phyloP scores from a whole-genome alignment of 2,113 vertebrate species.

The Chamaetylas fuelleborni region DNA sequence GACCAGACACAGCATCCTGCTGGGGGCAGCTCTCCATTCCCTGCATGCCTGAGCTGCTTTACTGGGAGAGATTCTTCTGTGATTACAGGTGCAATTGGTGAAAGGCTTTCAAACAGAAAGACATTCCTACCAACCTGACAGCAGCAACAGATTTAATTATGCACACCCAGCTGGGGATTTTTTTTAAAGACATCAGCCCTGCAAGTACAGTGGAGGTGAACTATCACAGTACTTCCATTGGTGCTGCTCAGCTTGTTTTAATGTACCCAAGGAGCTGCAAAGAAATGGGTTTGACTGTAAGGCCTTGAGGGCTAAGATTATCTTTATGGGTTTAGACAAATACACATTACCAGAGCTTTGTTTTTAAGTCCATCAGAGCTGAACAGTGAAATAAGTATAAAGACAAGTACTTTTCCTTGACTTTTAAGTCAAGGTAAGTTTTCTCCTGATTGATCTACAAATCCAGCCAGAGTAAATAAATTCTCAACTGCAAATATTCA shows the following conservation, averaged over 20 bases:
- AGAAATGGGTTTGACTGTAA: not conserved
- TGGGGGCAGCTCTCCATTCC: not conserved
- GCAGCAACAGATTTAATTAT: not conserved
- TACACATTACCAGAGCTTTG: not conserved
- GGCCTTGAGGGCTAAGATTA: not conserved
- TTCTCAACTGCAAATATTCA: not conserved
- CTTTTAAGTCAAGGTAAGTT: not conserved
- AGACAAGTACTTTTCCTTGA: not conserved
- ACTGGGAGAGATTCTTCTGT: not conserved
- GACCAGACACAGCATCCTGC: not conserved
- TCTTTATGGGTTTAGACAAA: not conserved
- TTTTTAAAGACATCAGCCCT: not conserved
- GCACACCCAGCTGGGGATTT: not conserved
- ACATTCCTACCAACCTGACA: not conserved
- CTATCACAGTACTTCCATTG: fast-evolving
- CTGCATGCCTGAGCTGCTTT: not conserved
- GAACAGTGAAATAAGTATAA: not conserved
- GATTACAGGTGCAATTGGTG: not conserved
- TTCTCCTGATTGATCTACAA: not conserved
- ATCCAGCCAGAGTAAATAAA: not conserved
- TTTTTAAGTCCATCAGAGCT: not conserved
- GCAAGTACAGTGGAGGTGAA: not conserved
- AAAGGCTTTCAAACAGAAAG: not conserved
- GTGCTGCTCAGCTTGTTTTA: not conserved
- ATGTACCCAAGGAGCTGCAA: not conserved